Percentiles rank a stretch among this genome's conserved stretches.
Conservation (phyloP, 2,888 invertebrate genomes). For the Machimus rusticus region DNA sequence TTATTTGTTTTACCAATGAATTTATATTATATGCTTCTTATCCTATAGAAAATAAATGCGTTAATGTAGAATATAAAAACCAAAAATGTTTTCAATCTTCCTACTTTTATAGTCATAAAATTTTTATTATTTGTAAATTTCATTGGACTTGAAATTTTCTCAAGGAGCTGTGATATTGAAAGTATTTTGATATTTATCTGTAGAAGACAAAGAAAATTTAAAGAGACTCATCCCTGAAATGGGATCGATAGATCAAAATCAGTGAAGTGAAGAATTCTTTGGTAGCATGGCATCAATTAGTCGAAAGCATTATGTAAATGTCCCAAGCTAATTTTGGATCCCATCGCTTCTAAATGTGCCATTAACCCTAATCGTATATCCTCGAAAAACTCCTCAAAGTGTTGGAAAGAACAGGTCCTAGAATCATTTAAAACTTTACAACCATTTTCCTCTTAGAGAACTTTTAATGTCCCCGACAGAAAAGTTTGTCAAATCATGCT, state of each 20-base stretch:
- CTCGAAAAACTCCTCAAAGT: background rate
- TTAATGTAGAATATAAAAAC: no score
- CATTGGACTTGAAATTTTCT: background rate
- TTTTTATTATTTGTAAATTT: background rate
- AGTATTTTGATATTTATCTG: background rate
- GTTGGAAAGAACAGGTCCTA: background rate
- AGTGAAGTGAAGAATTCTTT: background rate
- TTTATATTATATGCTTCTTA: no score
- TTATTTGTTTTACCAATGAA: no score
- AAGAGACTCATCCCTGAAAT: background rate
- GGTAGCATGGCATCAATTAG: background rate
- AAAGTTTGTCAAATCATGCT: constrained; percentile 32
- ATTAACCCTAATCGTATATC: constrained; percentile 8
- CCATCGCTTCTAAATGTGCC: background rate
- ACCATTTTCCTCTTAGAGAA: constrained; percentile 24
- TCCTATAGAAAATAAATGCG: no score
- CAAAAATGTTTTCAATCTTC: no score
- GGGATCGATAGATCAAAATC: background rate
- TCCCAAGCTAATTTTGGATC: background rate
- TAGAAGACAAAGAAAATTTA: background rate
- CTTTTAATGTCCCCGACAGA: constrained; percentile 4
- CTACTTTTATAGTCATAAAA: no score
- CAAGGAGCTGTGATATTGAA: background rate
- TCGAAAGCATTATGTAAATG: background rate
- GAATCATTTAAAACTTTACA: constrained; percentile 15